Evolutionary conservation across 1,140 invertebrate genomes (phyloP), one percentile per base, ranked within the genome.

Genomic region (Uloborus diversus): DNA sequence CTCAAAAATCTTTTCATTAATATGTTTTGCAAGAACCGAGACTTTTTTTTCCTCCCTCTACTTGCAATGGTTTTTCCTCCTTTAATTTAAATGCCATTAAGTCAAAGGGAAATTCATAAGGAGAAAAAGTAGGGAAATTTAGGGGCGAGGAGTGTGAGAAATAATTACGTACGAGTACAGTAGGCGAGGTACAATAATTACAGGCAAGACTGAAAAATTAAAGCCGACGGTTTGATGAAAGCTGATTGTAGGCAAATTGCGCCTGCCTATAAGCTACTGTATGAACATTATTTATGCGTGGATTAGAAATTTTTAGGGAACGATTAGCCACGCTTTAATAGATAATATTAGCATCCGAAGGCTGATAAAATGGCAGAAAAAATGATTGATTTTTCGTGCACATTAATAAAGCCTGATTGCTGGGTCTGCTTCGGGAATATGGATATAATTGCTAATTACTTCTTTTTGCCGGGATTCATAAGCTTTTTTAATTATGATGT

Each of bases 41-140:
- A 59, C 59, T 14, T 51, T 51, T 49, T 66, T 51, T 35, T 4
- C 49, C 30, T 1, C 49, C 49, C 5, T 35, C 30, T 20, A 9
- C 37, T 30, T 25, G 71, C 57, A 57, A 78, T 65, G 73, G 61
- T 53, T 66, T 76, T 76, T 76, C 71, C 53, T 33, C 71, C 28
- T 76, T 76, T 78, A 78, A 78, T 78, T 78, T 78, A 66, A 78
- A 78, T 66, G 73, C 73, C 62, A 78, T 78, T 78, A 78, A 66
- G 73, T 23, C 33, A n/a, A 13, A 35, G 51, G 57, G 30, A 33
- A 51, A 32, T 25, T 20, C 33, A 61, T 30, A 49, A 27, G n/a
- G 17, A 1, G 4, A 66, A 27, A n/a, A n/a, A n/a, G n/a, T n/a
- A n/a, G n/a, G n/a, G n/a, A n/a, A n/a, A n/a, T n/a, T n/a, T n/a